Evolutionary conservation across 1,140 invertebrate genomes (phyloP).

Genomic region (Agrilus planipennis): DNA sequence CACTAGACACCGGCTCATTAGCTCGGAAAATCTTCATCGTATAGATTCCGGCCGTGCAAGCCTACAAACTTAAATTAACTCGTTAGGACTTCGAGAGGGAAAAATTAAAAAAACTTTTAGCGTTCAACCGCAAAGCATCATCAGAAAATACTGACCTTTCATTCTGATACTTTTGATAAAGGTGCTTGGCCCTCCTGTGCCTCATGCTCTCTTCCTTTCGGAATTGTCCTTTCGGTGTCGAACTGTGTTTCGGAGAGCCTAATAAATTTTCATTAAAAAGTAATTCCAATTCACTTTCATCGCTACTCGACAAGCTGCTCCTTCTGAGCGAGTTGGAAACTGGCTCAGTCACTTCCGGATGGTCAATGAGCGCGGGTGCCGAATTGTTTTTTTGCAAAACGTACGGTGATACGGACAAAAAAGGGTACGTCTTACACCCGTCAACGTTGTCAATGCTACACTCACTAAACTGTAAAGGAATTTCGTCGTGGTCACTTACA

Average conservation of each 20-base stretch:
- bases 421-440: constrained; percentile 1
- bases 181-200: constrained; percentile 12
- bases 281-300: constrained; percentile 29
- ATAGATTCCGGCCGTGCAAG: not conserved
- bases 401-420: not conserved
- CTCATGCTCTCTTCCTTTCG: constrained; percentile 12
- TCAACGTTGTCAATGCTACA: not conserved
- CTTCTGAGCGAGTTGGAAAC: constrained; percentile 1
- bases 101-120: no score
- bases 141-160: constrained; percentile 1
- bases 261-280: constrained; percentile 20
- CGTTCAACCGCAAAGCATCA: no score
- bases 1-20: no score
- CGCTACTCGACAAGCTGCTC: constrained; percentile 4
- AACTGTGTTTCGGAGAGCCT: constrained; percentile 26
- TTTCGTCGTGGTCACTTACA: no score
- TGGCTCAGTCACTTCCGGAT: not conserved
- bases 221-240: constrained; percentile 24
- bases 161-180: constrained; percentile 12
- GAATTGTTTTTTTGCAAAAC: constrained; percentile 11
- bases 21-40: no score
- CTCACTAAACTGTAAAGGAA: no score
- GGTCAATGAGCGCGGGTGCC: constrained; percentile 19
- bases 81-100: no score
- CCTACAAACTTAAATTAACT: not conserved